phyloP scores from a whole-genome alignment of 2,888 invertebrate species.

The Ennomos erosarius region DNA sequence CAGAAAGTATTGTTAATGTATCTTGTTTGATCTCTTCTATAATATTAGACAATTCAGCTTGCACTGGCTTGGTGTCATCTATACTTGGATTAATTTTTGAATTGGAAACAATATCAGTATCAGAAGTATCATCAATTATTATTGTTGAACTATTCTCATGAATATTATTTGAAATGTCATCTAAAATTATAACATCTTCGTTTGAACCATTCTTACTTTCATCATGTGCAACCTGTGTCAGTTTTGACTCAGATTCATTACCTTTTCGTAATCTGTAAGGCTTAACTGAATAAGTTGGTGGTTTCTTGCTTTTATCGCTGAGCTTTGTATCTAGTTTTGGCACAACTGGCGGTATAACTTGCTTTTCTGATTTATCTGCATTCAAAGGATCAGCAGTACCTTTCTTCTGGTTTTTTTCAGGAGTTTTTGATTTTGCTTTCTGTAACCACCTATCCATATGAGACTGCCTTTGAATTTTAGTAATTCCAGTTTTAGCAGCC shows the following conservation, averaged over 20 bases:
- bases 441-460: constrained; percentile 83
- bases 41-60: no score
- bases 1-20: no score
- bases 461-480: constrained; percentile 77
- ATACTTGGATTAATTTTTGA: no score
- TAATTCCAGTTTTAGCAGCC: constrained; percentile 80
- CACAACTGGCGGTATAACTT: background rate
- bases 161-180: constrained; percentile 6
- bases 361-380: constrained; percentile 10
- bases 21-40: no score
- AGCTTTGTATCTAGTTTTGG: constrained; percentile 11
- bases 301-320: constrained; percentile 3
- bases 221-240: background rate
- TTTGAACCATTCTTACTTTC: background rate
- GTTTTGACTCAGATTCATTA: constrained; percentile 9
- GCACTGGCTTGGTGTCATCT: no score
- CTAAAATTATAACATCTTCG: background rate
- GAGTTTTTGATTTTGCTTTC: constrained; percentile 81
- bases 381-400: background rate
- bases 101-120: no score
- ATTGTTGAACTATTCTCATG: background rate
- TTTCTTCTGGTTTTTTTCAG: constrained; percentile 61
- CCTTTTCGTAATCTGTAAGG: constrained; percentile 10
- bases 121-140: no score
- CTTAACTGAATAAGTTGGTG: constrained; percentile 4